Percentiles rank a stretch among this genome's conserved stretches.
Conservation (phyloP, 1,140 invertebrate genomes). For the Aphaenogaster floridana region DNA sequence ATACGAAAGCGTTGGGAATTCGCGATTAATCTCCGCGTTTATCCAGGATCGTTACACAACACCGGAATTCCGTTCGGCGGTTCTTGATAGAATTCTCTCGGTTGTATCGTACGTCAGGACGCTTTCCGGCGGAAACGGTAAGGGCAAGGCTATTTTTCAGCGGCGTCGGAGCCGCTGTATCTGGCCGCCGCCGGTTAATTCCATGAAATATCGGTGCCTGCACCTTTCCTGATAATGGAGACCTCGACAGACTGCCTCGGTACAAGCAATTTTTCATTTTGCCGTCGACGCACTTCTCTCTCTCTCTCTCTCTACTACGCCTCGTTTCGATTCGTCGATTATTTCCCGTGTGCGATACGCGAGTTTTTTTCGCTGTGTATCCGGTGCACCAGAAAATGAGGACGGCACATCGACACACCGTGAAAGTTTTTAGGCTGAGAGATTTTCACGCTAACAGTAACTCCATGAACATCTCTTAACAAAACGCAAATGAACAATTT, state of each 20-base stretch:
- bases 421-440: slow-evolving; percentile 8
- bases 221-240: slow-evolving; percentile 62
- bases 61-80: slow-evolving; percentile 34
- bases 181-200: slow-evolving; percentile 48
- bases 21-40: slow-evolving; percentile 40
- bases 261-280: slow-evolving; percentile 62
- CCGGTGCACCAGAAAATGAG: slow-evolving; percentile 32
- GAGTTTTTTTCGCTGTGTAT: neutral
- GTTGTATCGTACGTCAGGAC: slow-evolving; percentile 6
- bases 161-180: slow-evolving; percentile 32
- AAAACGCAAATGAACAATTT: neutral
- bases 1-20: neutral
- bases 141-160: slow-evolving; percentile 46
- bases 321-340: slow-evolving; percentile 42
- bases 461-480: neutral
- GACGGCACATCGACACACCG: neutral
- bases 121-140: slow-evolving; percentile 43
- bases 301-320: neutral
- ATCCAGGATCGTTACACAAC: slow-evolving; percentile 40
- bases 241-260: slow-evolving; percentile 53
- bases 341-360: slow-evolving; percentile 21
- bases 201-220: slow-evolving; percentile 58
- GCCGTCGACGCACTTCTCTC: neutral
- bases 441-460: slow-evolving; percentile 5
- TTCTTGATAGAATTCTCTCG: slow-evolving; percentile 47